phyloP scores from a whole-genome alignment of 2,113 vertebrate genomes.

The Terrapene triunguis region DNA sequence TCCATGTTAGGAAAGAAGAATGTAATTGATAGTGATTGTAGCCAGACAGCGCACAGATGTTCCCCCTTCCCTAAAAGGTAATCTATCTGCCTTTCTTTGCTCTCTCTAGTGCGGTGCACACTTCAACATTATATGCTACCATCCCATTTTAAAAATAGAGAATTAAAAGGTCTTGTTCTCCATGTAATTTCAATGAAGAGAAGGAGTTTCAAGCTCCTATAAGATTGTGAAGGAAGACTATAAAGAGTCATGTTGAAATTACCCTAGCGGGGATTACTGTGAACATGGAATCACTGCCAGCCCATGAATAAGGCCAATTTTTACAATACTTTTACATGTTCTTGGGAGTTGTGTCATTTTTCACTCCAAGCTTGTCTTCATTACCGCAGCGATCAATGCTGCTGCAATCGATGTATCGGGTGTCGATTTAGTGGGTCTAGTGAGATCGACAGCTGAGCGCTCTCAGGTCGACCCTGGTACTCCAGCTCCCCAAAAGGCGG shows the following conservation, averaged over 20 bases:
- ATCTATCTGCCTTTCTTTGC: slow-evolving; percentile 59
- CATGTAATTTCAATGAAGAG: not conserved
- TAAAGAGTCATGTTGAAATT: slow-evolving; percentile 30
- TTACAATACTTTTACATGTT: slow-evolving; percentile 17
- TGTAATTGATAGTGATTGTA: slow-evolving; percentile 58
- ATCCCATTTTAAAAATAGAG: slow-evolving; percentile 45
- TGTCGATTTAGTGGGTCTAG: no score
- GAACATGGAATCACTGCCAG: slow-evolving; percentile 27
- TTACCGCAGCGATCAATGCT: no score
- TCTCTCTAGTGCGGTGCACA: slow-evolving; percentile 10
- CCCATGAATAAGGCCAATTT: slow-evolving; percentile 19
- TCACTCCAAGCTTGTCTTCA: not conserved
- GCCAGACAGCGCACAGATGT: slow-evolving; percentile 54
- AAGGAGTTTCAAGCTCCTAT: not conserved
- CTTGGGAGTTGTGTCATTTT: slow-evolving; percentile 11
- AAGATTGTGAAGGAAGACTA: not conserved
- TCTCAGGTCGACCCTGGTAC: no score
- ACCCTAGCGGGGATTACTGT: not conserved
- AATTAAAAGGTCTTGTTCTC: not conserved
- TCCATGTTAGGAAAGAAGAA: slow-evolving; percentile 49
- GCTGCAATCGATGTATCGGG: no score
- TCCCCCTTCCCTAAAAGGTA: slow-evolving; percentile 29
- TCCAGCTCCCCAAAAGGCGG: no score
- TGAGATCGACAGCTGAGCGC: no score
- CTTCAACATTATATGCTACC: slow-evolving; percentile 34